Evolutionary conservation across 2,888 invertebrate genomes (phyloP), one percentile per base, ranked within the genome.

Genomic region (Caenorhabditis macrosperma): DNA sequence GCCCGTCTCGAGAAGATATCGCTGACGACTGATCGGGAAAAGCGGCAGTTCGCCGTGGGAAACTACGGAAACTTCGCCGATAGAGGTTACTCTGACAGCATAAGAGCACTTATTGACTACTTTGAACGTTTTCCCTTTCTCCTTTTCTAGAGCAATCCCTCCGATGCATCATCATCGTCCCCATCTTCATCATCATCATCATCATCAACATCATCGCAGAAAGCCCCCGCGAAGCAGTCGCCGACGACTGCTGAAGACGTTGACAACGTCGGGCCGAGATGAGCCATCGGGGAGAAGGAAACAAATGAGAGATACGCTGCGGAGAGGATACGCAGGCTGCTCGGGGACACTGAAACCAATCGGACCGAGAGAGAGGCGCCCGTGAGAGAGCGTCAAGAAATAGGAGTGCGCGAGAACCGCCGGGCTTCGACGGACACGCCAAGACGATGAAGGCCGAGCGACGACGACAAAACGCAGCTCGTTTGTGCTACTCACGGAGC

Each of bases 381-480:
- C 20, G 33, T 48, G 6, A 64, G 24, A 72, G 63, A 72, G 46
- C 46, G 38, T 26, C 20, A 33, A 48, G 50, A 41, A 46, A 12
- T n/a, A 17, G 54, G 72, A 72, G 72, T 63, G 57, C 57, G 63
- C 46, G 20, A 48, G 72, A 63, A 54, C n/a, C 60, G 54, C 15
- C 55, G 41, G 63, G 46, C 61, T 57, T 72, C 57, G 72, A 55
- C 63, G 72, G 72, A 44, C 72, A 71, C 44, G 44, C 54, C 63
- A 48, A 48, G 72, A 64, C 63, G 72, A 64, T 44, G 64, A 57
- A 44, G 57, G 26, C 61, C 30, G 24, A 35, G 33, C 55, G 28
- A 55, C 72, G 57, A 75, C 74, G 74, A 66, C 74, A 66, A 66
- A 61, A 66, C 66, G 74, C 66, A 66, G 74, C 74, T 75, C 66